These are phyloP conservation scores for Anastrepha obliqua DNA, from an alignment of 1,140 invertebrate species.

Conservation along the genomic window DNA sequence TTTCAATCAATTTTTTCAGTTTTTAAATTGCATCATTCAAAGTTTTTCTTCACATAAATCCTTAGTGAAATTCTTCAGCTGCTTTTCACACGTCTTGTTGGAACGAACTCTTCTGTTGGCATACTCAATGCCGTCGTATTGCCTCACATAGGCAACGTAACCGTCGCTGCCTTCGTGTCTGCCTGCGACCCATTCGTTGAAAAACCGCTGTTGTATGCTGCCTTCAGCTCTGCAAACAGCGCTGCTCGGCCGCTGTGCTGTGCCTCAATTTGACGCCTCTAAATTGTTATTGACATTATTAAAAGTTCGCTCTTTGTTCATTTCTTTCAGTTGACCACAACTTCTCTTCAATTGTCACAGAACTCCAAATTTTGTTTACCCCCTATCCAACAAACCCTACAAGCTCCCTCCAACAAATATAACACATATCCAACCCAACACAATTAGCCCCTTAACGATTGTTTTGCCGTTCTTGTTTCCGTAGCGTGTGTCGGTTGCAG, in stretches of 20 bases:
- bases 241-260: not conserved
- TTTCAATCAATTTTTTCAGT: not conserved
- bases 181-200: not conserved
- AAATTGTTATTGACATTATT: conserved; percentile 4
- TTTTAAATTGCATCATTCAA: conserved; percentile 11
- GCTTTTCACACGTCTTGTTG: conserved; percentile 34
- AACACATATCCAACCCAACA: not conserved
- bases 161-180: not conserved
- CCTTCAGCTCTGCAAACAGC: not conserved
- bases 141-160: conserved; percentile 15
- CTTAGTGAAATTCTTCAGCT: conserved; percentile 48
- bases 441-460: conserved; percentile 34
- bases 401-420: not conserved
- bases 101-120: conserved; percentile 50
- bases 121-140: conserved; percentile 46
- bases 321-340: not conserved
- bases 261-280: not conserved
- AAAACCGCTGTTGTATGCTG: not conserved
- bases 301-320: not conserved
- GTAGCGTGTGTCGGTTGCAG: not conserved
- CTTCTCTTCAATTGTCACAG: not conserved
- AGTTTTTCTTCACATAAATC: conserved; percentile 26
- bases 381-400: not conserved
- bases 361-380: conserved; percentile 19
- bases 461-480: not conserved